Evolutionary conservation across 2,888 invertebrate species (phyloP), one percentile per base, ranked within the genome.

Genomic region (Arge pagana): DNA sequence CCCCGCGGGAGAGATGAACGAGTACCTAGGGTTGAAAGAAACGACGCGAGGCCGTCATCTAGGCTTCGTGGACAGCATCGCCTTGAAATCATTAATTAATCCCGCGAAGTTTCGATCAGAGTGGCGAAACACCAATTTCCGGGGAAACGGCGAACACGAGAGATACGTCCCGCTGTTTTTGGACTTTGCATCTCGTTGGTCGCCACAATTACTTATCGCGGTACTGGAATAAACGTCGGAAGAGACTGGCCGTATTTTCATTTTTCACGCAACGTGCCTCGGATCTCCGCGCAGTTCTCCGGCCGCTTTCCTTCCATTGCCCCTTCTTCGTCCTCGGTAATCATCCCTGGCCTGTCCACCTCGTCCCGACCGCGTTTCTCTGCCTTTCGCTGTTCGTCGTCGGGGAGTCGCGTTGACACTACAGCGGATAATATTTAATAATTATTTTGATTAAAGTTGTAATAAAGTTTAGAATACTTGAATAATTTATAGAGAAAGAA

Each of bases 361-460:
- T 24, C 40, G 15, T 24, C 40, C 40, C 40, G 11, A 24, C 40
- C 45, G 35, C 31, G 45, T 35, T 39, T 26, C 39, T 41, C 49
- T 26, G 28, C 33, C 40, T 40, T 30, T 30, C 39, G 53, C 50
- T 49, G 41, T 52, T 52, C 53, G 56, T 54, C 58, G 51, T 57
- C 52, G 58, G 48, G 54, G n/a, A n/a, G 33, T 53, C 31, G 59
- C 61, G 67, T 70, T 70, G 72, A 71, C 70, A 71, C 66, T 68
- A 67, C 67, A 63, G 65, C 60, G 72, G 68, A 74, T 74, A 74
- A 76, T 76, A 76, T 76, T 75, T 76, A 76, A 75, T 76, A 75
- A 76, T 76, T 76, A 75, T 75, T 74, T 74, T 72, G 72, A 75
- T 76, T 76, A 75, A 72, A 75, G 72, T 73, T 73, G 70, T 73